These are phyloP conservation scores for Halcyon chelicuti DNA, from an alignment of 2,797 vertebrate species.

Conservation along the genomic window DNA sequence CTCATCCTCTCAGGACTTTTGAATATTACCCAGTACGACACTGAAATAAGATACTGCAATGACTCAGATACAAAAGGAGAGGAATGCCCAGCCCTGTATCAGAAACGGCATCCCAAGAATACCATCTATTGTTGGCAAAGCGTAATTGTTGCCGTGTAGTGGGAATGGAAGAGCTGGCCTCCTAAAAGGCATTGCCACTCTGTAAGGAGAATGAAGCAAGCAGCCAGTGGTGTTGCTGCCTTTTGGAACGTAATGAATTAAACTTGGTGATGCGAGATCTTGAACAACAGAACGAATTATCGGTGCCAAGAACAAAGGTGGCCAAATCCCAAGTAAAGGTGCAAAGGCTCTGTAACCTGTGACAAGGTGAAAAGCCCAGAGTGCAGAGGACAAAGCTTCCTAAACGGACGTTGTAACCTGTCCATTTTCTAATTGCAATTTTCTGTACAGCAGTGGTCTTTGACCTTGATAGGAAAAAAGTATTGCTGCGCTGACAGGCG, in stretches of 20 bases:
- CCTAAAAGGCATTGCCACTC: neutral
- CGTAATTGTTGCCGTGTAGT: fast-evolving
- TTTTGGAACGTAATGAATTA: neutral
- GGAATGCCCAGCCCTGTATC: neutral
- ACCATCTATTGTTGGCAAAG: neutral
- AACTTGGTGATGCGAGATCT: neutral
- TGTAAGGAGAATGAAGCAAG: neutral
- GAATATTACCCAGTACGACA: neutral
- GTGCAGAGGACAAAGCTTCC: neutral
- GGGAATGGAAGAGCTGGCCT: neutral
- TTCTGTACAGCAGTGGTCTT: neutral
- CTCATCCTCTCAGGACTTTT: neutral
- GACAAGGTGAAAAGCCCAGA: neutral
- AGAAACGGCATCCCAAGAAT: neutral
- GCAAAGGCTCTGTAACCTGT: neutral
- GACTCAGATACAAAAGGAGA: neutral
- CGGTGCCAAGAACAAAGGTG: neutral
- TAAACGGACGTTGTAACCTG: fast-evolving
- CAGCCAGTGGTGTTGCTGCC: neutral
- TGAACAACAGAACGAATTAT: neutral
- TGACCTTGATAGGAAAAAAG: neutral
- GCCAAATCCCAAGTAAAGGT: neutral
- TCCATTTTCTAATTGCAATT: neutral
- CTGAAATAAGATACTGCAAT: neutral
- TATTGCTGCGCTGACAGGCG: neutral